Conservation (phyloP, 1,140 invertebrate genomes). For the Planococcus citri region DNA sequence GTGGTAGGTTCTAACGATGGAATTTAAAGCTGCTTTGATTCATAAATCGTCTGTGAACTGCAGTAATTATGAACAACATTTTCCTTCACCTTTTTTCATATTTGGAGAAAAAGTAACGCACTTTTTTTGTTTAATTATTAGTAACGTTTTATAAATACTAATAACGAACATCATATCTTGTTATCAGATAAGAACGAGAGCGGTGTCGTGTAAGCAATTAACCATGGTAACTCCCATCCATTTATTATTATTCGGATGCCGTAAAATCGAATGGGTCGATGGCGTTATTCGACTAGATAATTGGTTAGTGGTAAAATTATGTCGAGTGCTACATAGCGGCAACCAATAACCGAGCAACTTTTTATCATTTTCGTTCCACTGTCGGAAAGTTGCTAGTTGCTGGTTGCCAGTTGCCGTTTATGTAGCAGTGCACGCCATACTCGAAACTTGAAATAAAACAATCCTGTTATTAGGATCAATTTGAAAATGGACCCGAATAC, state of each 20-base stretch:
- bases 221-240: conserved; percentile 93
- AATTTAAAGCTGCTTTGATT: conserved; percentile 84
- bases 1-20: conserved; percentile 88
- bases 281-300: conserved; percentile 66
- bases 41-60: conserved; percentile 97
- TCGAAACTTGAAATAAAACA: neutral
- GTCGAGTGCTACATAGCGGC: neutral
- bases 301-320: conserved; percentile 39
- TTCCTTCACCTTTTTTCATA: conserved; percentile 90
- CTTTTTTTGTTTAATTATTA: neutral
- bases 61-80: conserved; percentile 65
- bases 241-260: conserved; percentile 76
- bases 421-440: neutral
- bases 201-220: conserved; percentile 95
- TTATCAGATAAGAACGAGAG: conserved; percentile 69
- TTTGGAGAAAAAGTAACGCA: conserved; percentile 87
- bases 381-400: neutral
- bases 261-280: conserved; percentile 59
- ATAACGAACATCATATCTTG: neutral
- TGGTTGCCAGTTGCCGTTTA: too few relatives aligned
- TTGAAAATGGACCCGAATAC: conserved; percentile 63
- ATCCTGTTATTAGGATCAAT: conserved; percentile 52
- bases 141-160: conserved; percentile 10
- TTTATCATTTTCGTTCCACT: too few relatives aligned
- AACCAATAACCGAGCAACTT: too few relatives aligned